Percentiles rank a stretch among this genome's conserved stretches.
phyloP scores from a whole-genome alignment of 1,140 invertebrate species.

The Pseudomyrmex flavicornis region DNA sequence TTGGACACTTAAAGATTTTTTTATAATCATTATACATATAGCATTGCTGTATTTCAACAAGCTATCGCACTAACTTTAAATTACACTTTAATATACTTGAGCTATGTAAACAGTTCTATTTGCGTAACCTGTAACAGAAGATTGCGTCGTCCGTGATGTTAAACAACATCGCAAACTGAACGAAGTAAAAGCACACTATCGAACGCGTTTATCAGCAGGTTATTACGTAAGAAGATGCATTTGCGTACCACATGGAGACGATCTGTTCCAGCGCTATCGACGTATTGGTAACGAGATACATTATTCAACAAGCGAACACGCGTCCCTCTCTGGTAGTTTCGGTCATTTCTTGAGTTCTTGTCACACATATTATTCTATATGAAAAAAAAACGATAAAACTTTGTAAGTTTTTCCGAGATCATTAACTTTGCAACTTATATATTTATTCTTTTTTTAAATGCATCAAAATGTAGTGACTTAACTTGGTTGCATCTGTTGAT shows the following conservation, averaged over 20 bases:
- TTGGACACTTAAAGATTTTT: no score
- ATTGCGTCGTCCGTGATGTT: conserved; percentile 2
- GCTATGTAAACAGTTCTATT: neutral
- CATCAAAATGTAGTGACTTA: neutral
- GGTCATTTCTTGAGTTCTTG: conserved; percentile 46
- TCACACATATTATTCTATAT: conserved; percentile 7
- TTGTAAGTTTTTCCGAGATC: no score
- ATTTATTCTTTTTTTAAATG: neutral
- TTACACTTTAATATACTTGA: no score
- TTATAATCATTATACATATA: neutral
- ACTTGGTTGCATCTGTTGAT: neutral
- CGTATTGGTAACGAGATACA: conserved; percentile 58
- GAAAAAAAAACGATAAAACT: no score
- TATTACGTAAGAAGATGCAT: conserved; percentile 57
- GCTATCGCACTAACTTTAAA: neutral
- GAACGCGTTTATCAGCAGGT: conserved; percentile 44
- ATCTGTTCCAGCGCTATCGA: conserved; percentile 50
- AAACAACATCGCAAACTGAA: conserved; percentile 11
- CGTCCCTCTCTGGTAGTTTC: conserved; percentile 10
- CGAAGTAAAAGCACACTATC: conserved; percentile 10
- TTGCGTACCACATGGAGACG: conserved; percentile 48
- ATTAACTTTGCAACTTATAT: no score
- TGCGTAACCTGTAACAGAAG: neutral
- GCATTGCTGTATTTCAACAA: neutral
- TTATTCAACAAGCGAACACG: conserved; percentile 44